Evolutionary conservation across 2,888 invertebrate genomes (phyloP).

Genomic region (Hypolimnas misippus): DNA sequence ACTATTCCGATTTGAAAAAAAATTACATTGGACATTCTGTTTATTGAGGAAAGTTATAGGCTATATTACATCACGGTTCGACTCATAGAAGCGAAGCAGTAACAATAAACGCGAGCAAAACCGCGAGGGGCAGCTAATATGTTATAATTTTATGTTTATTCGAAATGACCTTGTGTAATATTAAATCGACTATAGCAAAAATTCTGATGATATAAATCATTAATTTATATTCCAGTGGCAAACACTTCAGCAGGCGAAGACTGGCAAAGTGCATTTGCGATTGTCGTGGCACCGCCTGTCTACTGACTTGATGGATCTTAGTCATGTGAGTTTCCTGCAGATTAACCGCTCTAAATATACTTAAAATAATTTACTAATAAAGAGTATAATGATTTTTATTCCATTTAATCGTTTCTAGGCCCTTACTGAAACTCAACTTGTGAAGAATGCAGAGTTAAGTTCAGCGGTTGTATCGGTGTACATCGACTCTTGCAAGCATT

Average conservation of each 20-base stretch:
- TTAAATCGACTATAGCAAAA: too few relatives aligned
- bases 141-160: too few relatives aligned
- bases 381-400: too few relatives aligned
- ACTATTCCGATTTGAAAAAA: too few relatives aligned
- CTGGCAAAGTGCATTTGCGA: constrained; percentile 95
- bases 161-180: too few relatives aligned
- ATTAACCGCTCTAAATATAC: neutral
- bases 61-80: too few relatives aligned
- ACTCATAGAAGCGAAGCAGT: too few relatives aligned
- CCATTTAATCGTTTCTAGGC: constrained; percentile 85
- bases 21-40: too few relatives aligned
- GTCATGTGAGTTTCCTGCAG: constrained; percentile 84
- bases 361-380: neutral
- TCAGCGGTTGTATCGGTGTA: constrained; percentile 93
- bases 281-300: constrained; percentile 95
- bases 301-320: constrained; percentile 87
- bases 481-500: constrained; percentile 95
- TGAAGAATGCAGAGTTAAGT: constrained; percentile 90
- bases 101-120: too few relatives aligned
- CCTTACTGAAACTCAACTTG: constrained; percentile 88
- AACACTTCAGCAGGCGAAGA: constrained; percentile 96
- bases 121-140: too few relatives aligned
- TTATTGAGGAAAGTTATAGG: too few relatives aligned
- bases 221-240: constrained; percentile 88
- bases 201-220: neutral